Percentiles rank a stretch among this genome's conserved stretches.
Evolutionary conservation across 2,797 vertebrate genomes (phyloP).

Genomic region (Fratercula arctica): DNA sequence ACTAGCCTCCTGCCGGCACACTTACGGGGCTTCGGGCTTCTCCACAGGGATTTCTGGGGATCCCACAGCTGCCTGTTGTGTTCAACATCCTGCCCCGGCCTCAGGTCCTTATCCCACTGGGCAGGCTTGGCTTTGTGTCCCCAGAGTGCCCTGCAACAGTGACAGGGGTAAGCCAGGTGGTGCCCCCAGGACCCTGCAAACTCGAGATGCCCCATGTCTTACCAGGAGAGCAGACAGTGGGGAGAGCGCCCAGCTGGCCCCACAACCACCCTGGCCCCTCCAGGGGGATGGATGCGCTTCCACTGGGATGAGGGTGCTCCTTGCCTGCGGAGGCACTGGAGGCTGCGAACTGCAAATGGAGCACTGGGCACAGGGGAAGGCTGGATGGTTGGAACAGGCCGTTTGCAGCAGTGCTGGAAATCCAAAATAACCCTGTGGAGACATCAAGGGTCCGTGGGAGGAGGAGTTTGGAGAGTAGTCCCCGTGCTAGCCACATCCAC

Average conservation of each 20-base stretch:
- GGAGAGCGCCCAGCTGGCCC: neutral
- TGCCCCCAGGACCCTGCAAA: neutral
- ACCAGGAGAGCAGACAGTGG: neutral
- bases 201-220: accelerated
- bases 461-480: neutral
- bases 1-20: neutral
- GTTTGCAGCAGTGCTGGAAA: neutral
- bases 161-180: accelerated
- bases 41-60: accelerated
- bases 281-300: neutral
- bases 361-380: neutral
- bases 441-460: neutral
- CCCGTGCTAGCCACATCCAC: neutral
- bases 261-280: neutral
- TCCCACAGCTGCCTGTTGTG: neutral
- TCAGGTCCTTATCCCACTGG: neutral
- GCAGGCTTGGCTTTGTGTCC: neutral
- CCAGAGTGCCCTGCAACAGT: neutral
- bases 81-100: neutral
- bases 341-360: neutral
- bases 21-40: neutral
- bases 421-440: neutral
- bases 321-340: neutral
- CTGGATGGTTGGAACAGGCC: neutral
- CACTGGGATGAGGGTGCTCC: neutral